Evolutionary conservation across 2,797 vertebrate genomes (phyloP), one percentile per base, ranked within the genome.

Genomic region (Yasuhikotakia modesta): DNA sequence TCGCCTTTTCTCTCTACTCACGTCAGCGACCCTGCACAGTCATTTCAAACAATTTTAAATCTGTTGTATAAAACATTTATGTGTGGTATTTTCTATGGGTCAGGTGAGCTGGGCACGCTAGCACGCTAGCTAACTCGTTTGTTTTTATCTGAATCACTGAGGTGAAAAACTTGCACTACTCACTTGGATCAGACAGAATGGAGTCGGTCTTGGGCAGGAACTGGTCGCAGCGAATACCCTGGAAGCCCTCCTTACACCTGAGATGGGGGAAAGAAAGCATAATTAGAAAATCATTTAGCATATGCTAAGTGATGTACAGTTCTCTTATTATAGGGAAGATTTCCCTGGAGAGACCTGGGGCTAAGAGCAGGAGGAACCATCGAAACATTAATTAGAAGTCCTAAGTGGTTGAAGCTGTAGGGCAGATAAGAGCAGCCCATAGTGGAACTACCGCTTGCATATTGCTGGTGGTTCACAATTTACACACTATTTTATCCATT

Each of bases 141-240:
- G 16, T n/a, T 22, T 27, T 7, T n/a, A 22, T 57, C 1, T 58
- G n/a, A 64, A 46, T 46, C 17, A 68, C 12, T 39, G 43, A 14
- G 43, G 43, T 19, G 57, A 21, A 73, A 32, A 46, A 24, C 13
- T 7, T 92, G n/a, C n/a, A n/a, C n/a, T n/a, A n/a, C n/a, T n/a
- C n/a, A 99, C 97, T 98, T 92, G 97, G 97, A 92, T 98, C 97
- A 24, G 97, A 98, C 83, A 98, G 92, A 91, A 99, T 95, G 87
- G 97, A 97, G 91, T 99, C 97, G 0, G 97, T 99, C 94, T 99
- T 99, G 87, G 97, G 97, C 85, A 99, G 94, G 89, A 98, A 98
- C 89, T 99, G 97, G 91, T 99, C 97, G 87, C 97, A 99, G 83
- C 97, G 96, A 81, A 98, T 97, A 87, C 97, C 97, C 87, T 99